Evolutionary conservation across 2,888 invertebrate genomes (phyloP).

Genomic region (Macropis europaea): DNA sequence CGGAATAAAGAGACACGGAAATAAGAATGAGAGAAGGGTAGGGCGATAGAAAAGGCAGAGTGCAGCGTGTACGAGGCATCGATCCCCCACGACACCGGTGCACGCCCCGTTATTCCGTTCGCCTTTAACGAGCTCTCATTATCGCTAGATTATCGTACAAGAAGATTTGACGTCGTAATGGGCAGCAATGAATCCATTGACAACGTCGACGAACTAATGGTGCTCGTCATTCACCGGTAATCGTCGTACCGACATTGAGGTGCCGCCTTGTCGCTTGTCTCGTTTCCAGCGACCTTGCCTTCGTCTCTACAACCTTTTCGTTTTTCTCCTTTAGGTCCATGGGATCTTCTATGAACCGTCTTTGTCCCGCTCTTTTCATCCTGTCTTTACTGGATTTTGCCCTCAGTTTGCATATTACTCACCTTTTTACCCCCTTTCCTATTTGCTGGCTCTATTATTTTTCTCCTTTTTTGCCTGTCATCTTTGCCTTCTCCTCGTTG

Average conservation of each 20-base stretch:
- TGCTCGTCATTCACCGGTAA: conserved; percentile 70
- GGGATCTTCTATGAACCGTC: neutral
- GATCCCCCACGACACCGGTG: conserved; percentile 49
- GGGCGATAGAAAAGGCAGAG: conserved; percentile 36
- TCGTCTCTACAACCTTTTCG: neutral
- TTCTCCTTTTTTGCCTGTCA: neutral
- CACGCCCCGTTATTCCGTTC: conserved; percentile 55
- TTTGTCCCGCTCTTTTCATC: neutral
- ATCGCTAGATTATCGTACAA: conserved; percentile 76
- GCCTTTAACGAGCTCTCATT: conserved; percentile 74
- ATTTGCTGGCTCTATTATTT: neutral
- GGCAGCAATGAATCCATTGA: conserved; percentile 74
- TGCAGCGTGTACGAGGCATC: conserved; percentile 54
- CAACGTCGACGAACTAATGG: conserved; percentile 71
- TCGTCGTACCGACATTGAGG: conserved; percentile 53
- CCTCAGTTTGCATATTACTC: neutral
- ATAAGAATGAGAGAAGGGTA: conserved; percentile 5
- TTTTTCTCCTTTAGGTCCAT: neutral
- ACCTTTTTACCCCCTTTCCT: neutral
- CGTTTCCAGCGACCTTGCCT: conserved; percentile 5
- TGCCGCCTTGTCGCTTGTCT: conserved; percentile 25
- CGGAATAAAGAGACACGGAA: neutral
- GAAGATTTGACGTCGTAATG: conserved; percentile 71
- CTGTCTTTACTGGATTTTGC: neutral
- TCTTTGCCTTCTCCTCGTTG: neutral